These are phyloP conservation scores for Euspilapteryx auroguttella DNA, from an alignment of 2,888 invertebrate species.

Conservation along the genomic window DNA sequence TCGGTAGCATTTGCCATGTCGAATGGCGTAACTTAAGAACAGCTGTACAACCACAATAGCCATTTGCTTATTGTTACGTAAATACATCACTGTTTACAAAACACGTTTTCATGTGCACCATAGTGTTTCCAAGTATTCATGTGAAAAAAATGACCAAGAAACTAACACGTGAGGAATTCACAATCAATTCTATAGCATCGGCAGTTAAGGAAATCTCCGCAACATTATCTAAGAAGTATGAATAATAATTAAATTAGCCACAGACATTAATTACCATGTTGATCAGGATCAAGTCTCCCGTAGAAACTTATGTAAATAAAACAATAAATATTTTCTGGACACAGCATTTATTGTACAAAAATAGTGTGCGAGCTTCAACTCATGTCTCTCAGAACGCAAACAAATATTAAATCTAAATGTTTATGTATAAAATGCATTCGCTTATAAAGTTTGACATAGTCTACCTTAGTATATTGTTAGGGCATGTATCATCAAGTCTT, in stretches of 20 bases:
- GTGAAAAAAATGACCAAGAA: no score
- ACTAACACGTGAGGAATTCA: no score
- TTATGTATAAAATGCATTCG: constrained; percentile 52
- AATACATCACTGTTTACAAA: constrained; percentile 30
- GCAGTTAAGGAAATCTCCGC: no score
- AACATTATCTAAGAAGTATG: no score
- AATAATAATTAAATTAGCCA: no score
- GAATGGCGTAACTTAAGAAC: constrained; percentile 31
- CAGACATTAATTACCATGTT: no score
- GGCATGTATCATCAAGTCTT: not conserved
- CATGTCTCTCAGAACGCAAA: constrained; percentile 51
- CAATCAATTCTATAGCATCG: no score
- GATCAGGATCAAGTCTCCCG: no score
- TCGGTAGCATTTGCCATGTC: no score
- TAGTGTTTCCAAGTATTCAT: constrained; percentile 1
- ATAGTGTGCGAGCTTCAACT: constrained; percentile 59
- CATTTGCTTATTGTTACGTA: constrained; percentile 39
- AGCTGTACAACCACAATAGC: constrained; percentile 46
- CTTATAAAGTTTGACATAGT: not conserved
- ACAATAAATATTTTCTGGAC: constrained; percentile 53
- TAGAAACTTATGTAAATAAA: no score
- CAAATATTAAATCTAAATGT: constrained; percentile 46
- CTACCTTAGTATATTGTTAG: not conserved
- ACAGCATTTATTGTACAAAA: constrained; percentile 60
- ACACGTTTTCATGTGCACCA: no score